These are phyloP conservation scores for Phengaris alcon DNA, from an alignment of 2,888 invertebrate species.

Conservation along the genomic window DNA sequence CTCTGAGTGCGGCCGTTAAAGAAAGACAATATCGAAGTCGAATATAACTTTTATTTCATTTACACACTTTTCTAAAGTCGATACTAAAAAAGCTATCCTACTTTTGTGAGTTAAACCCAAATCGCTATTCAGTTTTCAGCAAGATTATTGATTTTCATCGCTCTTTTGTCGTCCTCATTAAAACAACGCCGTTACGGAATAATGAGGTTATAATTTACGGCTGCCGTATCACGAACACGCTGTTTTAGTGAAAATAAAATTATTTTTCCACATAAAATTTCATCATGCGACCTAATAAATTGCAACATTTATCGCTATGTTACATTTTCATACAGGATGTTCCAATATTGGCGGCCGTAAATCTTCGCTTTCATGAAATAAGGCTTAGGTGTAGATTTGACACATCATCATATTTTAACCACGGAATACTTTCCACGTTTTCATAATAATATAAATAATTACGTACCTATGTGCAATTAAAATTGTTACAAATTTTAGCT, in stretches of 20 bases:
- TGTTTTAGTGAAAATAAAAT: slow-evolving; percentile 63
- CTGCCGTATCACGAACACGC: slow-evolving; percentile 65
- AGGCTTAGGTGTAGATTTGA: slow-evolving; percentile 7
- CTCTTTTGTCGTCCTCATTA: slow-evolving; percentile 54
- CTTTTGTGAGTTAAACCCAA: neutral
- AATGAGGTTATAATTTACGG: slow-evolving; percentile 68
- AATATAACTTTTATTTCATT: too few relatives aligned
- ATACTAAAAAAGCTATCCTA: neutral
- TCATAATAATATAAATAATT: too few relatives aligned
- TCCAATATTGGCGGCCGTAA: slow-evolving; percentile 9
- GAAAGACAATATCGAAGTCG: too few relatives aligned
- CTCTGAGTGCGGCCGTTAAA: too few relatives aligned
- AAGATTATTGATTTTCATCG: slow-evolving; percentile 50
- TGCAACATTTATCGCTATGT: slow-evolving; percentile 55
- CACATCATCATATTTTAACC: neutral
- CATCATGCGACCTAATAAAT: slow-evolving; percentile 65
- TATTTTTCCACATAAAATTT: slow-evolving; percentile 53
- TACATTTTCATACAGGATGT: slow-evolving; percentile 36
- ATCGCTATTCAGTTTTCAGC: slow-evolving; percentile 38
- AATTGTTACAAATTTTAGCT: too few relatives aligned
- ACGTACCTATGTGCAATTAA: too few relatives aligned
- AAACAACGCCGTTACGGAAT: slow-evolving; percentile 56
- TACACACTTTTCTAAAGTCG: too few relatives aligned
- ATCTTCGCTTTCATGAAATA: slow-evolving; percentile 27
- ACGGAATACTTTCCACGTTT: neutral